phyloP scores from a whole-genome alignment of 2,113 vertebrate genomes.

The Empidonax traillii region DNA sequence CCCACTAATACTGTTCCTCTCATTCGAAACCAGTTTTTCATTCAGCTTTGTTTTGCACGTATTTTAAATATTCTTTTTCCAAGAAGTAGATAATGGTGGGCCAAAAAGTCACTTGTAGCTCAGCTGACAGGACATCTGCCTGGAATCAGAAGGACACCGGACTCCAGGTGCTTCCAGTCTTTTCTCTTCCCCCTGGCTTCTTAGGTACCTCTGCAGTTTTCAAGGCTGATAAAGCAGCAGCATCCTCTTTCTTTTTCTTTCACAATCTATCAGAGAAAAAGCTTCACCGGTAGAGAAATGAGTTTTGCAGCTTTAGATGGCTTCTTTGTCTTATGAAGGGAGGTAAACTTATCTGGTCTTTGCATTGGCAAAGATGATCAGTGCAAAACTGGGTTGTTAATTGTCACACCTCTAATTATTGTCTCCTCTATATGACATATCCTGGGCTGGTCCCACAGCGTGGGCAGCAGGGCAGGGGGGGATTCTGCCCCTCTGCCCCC shows the following conservation, averaged over 20 bases:
- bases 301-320: not conserved
- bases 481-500: not conserved
- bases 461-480: not conserved
- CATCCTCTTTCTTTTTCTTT: not conserved
- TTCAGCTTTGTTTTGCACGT: not conserved
- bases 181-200: not conserved
- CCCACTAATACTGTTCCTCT: not conserved
- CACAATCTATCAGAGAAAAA: not conserved
- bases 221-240: not conserved
- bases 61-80: not conserved
- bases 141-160: not conserved
- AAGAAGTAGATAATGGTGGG: fast-evolving
- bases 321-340: not conserved
- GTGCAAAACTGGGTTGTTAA: not conserved
- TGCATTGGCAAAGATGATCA: not conserved
- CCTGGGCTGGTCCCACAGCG: fast-evolving
- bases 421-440: not conserved
- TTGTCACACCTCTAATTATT: fast-evolving
- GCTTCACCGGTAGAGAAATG: not conserved
- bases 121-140: not conserved
- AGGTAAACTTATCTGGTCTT: not conserved
- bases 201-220: not conserved
- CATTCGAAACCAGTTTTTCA: not conserved
- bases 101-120: not conserved
- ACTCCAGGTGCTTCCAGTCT: not conserved